phyloP scores from a whole-genome alignment of 2,797 vertebrate genomes.

The Sternarchorhynchus goeldii region DNA sequence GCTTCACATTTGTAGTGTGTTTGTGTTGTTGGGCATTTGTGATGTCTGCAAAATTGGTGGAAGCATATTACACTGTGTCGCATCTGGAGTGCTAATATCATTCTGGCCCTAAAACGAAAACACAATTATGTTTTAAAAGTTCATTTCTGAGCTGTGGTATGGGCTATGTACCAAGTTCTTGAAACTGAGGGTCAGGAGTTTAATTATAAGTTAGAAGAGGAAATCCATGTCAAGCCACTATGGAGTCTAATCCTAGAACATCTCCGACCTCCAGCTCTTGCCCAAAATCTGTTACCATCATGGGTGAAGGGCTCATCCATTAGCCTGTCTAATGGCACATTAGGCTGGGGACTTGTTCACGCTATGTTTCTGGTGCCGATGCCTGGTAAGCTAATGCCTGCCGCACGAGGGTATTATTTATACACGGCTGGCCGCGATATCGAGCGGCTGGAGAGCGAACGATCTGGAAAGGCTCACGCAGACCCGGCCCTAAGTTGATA shows the following conservation, averaged over 20 bases:
- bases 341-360: constrained; percentile 11
- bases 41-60: neutral
- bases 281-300: neutral
- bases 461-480: constrained; percentile 25
- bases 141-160: no score
- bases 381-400: neutral
- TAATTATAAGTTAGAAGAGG: no score
- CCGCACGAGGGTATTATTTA: constrained; percentile 28
- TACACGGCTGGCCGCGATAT: constrained; percentile 41
- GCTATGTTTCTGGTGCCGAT: constrained; percentile 20
- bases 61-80: neutral
- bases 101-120: neutral
- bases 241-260: no score
- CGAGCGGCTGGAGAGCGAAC: constrained; percentile 21
- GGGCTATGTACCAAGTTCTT: no score
- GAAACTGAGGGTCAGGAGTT: no score
- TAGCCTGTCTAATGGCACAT: neutral
- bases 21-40: neutral
- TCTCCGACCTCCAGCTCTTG: neutral
- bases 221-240: no score
- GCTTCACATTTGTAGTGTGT: neutral
- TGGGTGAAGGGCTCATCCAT: neutral
- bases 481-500: constrained; percentile 47
- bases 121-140: neutral
- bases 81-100: neutral